Percentiles rank a stretch among this genome's conserved stretches.
These are phyloP conservation scores for Elgaria multicarinata DNA, from an alignment of 2,113 vertebrate genomes.

Conservation along the genomic window DNA sequence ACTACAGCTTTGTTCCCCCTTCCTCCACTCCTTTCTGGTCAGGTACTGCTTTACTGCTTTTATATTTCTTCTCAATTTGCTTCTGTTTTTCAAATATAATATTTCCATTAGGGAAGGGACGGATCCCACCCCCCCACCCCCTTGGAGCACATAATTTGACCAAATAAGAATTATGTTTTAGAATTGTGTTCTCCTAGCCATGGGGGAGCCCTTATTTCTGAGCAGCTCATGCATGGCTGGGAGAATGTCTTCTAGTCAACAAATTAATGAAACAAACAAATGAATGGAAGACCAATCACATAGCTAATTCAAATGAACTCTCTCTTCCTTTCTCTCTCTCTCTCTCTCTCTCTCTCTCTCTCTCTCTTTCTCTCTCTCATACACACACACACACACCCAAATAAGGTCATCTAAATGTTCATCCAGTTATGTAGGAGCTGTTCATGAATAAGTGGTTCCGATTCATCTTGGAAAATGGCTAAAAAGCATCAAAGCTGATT, in stretches of 20 bases:
- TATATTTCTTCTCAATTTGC: conserved; percentile 73
- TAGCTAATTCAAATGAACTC: not conserved
- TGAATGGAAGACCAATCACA: not conserved
- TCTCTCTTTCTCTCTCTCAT: too few species aligned
- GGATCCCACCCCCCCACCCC: conserved; percentile 47
- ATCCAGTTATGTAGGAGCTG: not conserved
- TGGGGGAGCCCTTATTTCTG: not conserved
- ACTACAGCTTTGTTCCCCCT: conserved; percentile 98
- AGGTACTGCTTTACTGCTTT: conserved; percentile 90
- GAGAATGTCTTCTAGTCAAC: not conserved
- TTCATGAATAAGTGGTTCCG: not conserved
- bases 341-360: not conserved
- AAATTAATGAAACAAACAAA: not conserved
- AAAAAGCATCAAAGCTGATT: not conserved
- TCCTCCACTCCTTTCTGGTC: conserved; percentile 99
- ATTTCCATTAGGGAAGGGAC: conserved; percentile 70
- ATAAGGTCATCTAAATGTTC: not conserved
- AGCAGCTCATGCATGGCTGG: not conserved
- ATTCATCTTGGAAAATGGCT: not conserved
- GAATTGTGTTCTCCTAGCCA: not conserved
- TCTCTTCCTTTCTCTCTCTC: not conserved
- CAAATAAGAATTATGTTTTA: not conserved
- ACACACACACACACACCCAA: not conserved
- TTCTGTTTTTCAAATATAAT: conserved; percentile 70
- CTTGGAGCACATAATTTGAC: conserved; percentile 6